Percentiles rank a stretch among this genome's conserved stretches.
phyloP scores from a whole-genome alignment of 2,113 vertebrate genomes.

The Antennarius striatus region DNA sequence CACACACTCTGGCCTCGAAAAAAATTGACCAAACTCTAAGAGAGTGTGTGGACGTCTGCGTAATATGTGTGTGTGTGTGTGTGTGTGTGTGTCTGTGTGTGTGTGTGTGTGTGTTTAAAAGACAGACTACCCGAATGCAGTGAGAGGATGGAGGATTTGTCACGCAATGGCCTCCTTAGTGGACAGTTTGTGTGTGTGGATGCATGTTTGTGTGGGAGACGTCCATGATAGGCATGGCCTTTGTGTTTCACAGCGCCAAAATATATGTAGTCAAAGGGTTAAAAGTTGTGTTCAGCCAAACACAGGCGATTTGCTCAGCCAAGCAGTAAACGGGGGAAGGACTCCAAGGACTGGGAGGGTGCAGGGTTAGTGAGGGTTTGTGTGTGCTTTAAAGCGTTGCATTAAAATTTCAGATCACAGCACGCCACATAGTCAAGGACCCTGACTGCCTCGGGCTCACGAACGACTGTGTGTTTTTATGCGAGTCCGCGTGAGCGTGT shows the following conservation, averaged over 20 bases:
- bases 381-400: conserved; percentile 87
- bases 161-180: conserved; percentile 73
- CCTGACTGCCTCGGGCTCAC: conserved; percentile 82
- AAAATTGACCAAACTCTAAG: conserved; percentile 65
- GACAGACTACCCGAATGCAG: conserved; percentile 74
- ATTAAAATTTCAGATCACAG: conserved; percentile 94
- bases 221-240: conserved; percentile 49
- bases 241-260: conserved; percentile 60
- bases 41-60: conserved; percentile 32
- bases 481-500: conserved; percentile 6
- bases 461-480: conserved; percentile 48
- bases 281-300: conserved; percentile 79
- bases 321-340: conserved; percentile 80
- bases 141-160: conserved; percentile 72
- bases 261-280: conserved; percentile 75
- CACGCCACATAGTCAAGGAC: conserved; percentile 83
- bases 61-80: conserved; percentile 36
- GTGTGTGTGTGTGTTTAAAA: conserved; percentile 63
- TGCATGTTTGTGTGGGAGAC: conserved; percentile 9
- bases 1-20: conserved; percentile 51
- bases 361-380: conserved; percentile 78
- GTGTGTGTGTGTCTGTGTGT: conserved; percentile 38
- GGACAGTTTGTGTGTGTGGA: conserved; percentile 53
- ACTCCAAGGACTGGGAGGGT: conserved; percentile 80
- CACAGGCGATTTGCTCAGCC: conserved; percentile 78